Evolutionary conservation across 2,113 vertebrate genomes (phyloP).

Genomic region (Xenus cinereus): DNA sequence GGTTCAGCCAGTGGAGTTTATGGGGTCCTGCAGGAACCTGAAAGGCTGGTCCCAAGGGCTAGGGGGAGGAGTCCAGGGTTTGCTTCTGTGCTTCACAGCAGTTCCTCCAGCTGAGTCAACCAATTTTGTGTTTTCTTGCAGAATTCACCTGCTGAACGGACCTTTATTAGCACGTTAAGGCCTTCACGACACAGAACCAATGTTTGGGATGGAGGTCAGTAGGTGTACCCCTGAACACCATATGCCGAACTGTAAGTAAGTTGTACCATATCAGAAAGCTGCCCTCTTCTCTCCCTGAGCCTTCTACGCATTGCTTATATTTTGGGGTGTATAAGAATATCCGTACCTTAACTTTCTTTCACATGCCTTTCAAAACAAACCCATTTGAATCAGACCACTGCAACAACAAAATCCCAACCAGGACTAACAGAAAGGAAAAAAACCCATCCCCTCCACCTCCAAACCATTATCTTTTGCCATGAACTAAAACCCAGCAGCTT

Average conservation of each 20-base stretch:
- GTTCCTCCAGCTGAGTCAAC: not conserved
- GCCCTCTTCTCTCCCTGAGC: not conserved
- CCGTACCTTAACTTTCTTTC: not conserved
- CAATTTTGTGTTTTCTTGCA: not conserved
- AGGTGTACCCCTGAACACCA: not conserved
- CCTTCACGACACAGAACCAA: not conserved
- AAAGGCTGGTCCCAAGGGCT: not conserved
- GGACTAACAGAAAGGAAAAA: not conserved
- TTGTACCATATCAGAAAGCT: rapidly evolving
- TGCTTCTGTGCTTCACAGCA: not conserved
- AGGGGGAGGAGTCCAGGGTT: not conserved
- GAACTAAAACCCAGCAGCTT: conserved; percentile 51
- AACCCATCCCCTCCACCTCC: not conserved
- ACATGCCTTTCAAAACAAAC: not conserved
- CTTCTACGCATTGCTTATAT: not conserved
- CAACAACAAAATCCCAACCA: not conserved
- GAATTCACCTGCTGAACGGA: not conserved
- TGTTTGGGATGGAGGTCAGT: not conserved
- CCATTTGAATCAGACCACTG: not conserved
- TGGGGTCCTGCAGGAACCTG: not conserved
- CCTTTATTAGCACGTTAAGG: not conserved
- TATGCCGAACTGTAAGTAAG: not conserved
- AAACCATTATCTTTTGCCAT: not conserved
- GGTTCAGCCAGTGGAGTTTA: not conserved
- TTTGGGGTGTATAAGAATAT: not conserved